Percentiles rank a stretch among this genome's conserved stretches.
These are phyloP conservation scores for Percopsis transmontana DNA, from an alignment of 2,113 vertebrate species.

Conservation along the genomic window DNA sequence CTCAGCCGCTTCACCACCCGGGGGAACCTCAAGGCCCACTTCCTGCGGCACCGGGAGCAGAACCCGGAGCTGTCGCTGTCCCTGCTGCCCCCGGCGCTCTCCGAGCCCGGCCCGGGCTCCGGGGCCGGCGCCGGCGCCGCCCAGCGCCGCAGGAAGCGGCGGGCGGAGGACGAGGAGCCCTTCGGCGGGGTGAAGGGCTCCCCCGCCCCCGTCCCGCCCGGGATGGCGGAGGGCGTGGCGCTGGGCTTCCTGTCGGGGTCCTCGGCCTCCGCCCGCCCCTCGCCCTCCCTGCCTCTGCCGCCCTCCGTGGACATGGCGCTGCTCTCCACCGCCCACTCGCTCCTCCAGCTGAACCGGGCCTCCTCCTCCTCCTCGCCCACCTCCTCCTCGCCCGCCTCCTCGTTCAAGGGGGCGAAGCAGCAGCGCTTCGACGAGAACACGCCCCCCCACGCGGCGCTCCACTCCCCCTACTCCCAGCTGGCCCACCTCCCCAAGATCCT, in stretches of 20 bases:
- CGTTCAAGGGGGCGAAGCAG: slow-evolving; percentile 78
- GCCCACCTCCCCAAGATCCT: slow-evolving; percentile 82
- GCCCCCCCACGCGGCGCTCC: slow-evolving; percentile 75
- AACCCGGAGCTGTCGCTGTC: slow-evolving; percentile 91
- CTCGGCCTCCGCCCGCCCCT: slow-evolving; percentile 62
- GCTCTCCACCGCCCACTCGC: slow-evolving; percentile 80
- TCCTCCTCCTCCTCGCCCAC: slow-evolving; percentile 77
- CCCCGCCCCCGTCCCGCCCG: slow-evolving; percentile 50
- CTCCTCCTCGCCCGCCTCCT: slow-evolving; percentile 67
- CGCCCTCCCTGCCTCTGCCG: slow-evolving; percentile 77
- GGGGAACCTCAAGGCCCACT: slow-evolving; percentile 93
- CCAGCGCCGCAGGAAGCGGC: slow-evolving; percentile 76
- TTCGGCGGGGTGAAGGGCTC: slow-evolving; percentile 73
- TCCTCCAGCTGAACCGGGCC: slow-evolving; percentile 77
- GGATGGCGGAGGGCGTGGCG: slow-evolving; percentile 73
- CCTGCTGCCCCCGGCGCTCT: slow-evolving; percentile 81
- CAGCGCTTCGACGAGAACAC: slow-evolving; percentile 83
- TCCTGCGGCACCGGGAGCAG: slow-evolving; percentile 89
- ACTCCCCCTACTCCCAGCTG: slow-evolving; percentile 78
- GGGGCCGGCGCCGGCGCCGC: slow-evolving; percentile 49
- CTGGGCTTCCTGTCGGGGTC: slow-evolving; percentile 74
- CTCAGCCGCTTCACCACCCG: slow-evolving; percentile 92
- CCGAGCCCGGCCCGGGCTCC: slow-evolving; percentile 72
- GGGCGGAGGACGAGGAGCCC: slow-evolving; percentile 77
- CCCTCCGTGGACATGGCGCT: slow-evolving; percentile 81